Percentiles rank a stretch among this genome's conserved stretches.
Evolutionary conservation across 2,113 vertebrate species (phyloP).

Genomic region (Atherinomorus stipes): DNA sequence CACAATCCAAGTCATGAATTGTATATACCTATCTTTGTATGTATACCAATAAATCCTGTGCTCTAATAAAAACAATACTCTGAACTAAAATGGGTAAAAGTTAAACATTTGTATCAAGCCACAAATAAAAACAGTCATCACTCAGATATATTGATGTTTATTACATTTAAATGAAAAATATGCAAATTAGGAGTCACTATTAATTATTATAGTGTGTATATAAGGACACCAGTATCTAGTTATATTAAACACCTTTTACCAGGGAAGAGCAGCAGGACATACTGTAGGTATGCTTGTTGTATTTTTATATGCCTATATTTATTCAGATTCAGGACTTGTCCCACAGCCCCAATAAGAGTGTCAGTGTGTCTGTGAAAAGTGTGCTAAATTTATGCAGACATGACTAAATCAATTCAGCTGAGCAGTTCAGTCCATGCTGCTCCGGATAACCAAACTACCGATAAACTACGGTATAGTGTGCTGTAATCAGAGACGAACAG

Average conservation of each 20-base stretch:
- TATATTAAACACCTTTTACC: constrained; percentile 71
- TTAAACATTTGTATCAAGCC: constrained; percentile 80
- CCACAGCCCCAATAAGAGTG: constrained; percentile 52
- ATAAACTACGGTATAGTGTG: constrained; percentile 13
- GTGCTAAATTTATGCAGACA: constrained; percentile 53
- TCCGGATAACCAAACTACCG: constrained; percentile 12
- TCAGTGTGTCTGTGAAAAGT: constrained; percentile 65
- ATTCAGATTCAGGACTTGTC: constrained; percentile 63
- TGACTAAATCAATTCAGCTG: constrained; percentile 15
- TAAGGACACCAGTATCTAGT: constrained; percentile 73
- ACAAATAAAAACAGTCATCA: constrained; percentile 74
- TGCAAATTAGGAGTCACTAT: constrained; percentile 78
- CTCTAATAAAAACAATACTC: constrained; percentile 80
- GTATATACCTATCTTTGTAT: constrained; percentile 83
- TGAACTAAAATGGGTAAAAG: constrained; percentile 78
- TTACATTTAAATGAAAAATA: constrained; percentile 76
- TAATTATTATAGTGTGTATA: constrained; percentile 71
- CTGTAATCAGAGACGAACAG: constrained; percentile 48
- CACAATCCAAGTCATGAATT: constrained; percentile 71
- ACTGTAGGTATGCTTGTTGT: constrained; percentile 74
- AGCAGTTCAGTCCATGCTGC: constrained; percentile 39
- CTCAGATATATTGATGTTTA: constrained; percentile 74
- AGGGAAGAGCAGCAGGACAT: constrained; percentile 74
- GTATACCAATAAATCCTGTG: constrained; percentile 81
- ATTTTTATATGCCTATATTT: constrained; percentile 76